A percentile compares a stretch with the other conserved stretches of the same genome.
Conservation (phyloP, 2,888 invertebrate species). For the Liopterus haemorrhoidalis region DNA sequence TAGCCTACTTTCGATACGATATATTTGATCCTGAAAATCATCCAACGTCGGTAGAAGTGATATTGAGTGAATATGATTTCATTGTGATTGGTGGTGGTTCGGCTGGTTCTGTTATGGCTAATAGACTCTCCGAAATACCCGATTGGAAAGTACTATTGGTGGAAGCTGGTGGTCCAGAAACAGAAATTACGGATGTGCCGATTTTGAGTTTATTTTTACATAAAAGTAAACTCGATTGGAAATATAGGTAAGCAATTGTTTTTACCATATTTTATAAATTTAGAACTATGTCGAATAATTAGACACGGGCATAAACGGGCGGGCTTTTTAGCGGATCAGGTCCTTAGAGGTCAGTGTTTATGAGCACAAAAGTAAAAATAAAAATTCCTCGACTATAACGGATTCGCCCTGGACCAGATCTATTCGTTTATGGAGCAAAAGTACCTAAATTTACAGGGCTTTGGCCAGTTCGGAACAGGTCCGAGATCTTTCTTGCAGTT, state of each 20-base stretch:
- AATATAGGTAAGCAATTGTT: slow-evolving; percentile 65
- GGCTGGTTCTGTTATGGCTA: slow-evolving; percentile 78
- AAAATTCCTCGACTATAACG: too few species aligned
- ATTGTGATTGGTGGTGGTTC: slow-evolving; percentile 78
- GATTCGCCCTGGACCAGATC: too few species aligned
- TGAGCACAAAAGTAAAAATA: too few species aligned
- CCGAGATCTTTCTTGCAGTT: too few species aligned
- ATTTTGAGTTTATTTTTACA: slow-evolving; percentile 81
- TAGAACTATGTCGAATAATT: too few species aligned
- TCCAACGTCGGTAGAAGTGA: slow-evolving; percentile 55
- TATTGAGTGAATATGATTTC: slow-evolving; percentile 73
- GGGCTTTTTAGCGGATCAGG: too few species aligned
- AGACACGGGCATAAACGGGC: too few species aligned
- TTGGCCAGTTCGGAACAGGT: too few species aligned
- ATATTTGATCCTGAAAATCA: slow-evolving; percentile 78
- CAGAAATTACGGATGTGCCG: slow-evolving; percentile 80
- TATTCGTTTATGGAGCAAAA: too few species aligned
- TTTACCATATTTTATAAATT: too few species aligned
- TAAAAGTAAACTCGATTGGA: slow-evolving; percentile 87
- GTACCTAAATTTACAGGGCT: too few species aligned
- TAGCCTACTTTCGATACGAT: slow-evolving; percentile 81
- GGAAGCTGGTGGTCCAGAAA: slow-evolving; percentile 84
- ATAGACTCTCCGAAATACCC: slow-evolving; percentile 69
- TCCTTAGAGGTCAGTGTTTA: too few species aligned
- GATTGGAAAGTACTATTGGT: slow-evolving; percentile 73